Base-by-base conservation (phyloP, 1,140 invertebrate species). In the Wasmannia auropunctata region DNA sequence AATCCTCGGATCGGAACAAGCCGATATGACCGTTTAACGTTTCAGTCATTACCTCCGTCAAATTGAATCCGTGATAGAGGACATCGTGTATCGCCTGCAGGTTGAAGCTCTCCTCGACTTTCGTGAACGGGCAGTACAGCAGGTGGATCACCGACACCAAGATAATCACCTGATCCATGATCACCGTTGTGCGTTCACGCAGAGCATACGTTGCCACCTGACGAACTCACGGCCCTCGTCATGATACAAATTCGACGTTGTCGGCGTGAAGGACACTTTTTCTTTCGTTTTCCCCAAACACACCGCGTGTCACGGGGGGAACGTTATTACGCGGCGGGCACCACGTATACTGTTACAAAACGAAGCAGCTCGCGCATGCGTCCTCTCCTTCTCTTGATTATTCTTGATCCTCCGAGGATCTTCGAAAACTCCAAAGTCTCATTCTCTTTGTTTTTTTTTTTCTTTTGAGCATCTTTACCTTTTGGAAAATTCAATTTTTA, bases 91-190 rank as follows among this genome's bases (percentile, higher is more conserved):
- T 98, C 16, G 99, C 99, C 96, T 99, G 98, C 28, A 99, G 96
- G 95, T 99, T 99, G 93, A 99, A 99, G 95, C 99, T 99, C 96
- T 99, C 99, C 95, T 99, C 99, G 11, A 99, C 99, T 97, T 99
- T 99, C 1, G 99, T 99, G 93, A 98, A 99, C 62, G 99, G 99
- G 93, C 98, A 99, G 88, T 98, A 96, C 69, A 98, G 92, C 58
- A 99, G 94, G 94, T 99, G 98, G 84, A 98, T 95, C 83, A 96
- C 96, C 49, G 97, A 97, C 88, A 98, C 95, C 60, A 97, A 92
- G 88, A 96, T 95, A 40, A 96, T 91, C 86, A 96, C 88, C 16
- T 95, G 91, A 89, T 95, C 95, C 94, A 96, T 96, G 87, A 92
- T 93, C 74, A 63, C 51, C 10, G 16, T 46, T 25, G n/a, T 69